Percentiles rank a stretch among this genome's conserved stretches.
These are phyloP conservation scores for Pardalotus punctatus DNA, from an alignment of 2,113 vertebrate genomes.

Conservation along the genomic window DNA sequence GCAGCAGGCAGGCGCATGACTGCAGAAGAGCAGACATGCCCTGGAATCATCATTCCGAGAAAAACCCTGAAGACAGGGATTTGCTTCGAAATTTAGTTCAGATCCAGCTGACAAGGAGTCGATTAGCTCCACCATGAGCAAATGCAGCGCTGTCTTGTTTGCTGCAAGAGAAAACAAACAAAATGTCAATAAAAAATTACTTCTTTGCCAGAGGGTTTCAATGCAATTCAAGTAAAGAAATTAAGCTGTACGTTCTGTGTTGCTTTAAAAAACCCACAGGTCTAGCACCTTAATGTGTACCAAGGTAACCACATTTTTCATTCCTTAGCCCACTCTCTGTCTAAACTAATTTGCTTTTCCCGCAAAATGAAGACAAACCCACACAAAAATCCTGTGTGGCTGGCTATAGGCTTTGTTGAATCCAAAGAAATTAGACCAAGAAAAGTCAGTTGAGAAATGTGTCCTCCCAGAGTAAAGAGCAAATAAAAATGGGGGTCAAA, in stretches of 20 bases:
- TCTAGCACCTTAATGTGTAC: neutral
- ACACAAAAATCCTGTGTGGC: neutral
- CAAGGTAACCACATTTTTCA: neutral
- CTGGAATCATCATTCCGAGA: neutral
- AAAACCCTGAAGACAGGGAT: slow-evolving; percentile 42
- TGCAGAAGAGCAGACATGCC: slow-evolving; percentile 13
- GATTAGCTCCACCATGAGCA: slow-evolving; percentile 50
- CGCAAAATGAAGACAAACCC: neutral
- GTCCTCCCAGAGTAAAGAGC: neutral
- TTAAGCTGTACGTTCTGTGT: neutral
- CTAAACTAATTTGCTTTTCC: slow-evolving; percentile 12
- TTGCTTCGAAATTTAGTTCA: slow-evolving; percentile 45
- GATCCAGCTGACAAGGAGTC: slow-evolving; percentile 59
- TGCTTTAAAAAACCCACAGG: neutral
- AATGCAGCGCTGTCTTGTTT: slow-evolving; percentile 64
- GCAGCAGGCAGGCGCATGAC: neutral
- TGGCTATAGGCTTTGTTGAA: neutral
- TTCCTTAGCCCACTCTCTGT: slow-evolving; percentile 9
- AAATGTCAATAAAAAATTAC: slow-evolving; percentile 59
- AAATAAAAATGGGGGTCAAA: neutral
- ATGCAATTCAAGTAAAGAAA: slow-evolving; percentile 22
- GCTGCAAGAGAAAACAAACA: slow-evolving; percentile 59
- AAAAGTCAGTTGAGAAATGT: neutral
- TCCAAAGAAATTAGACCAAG: neutral
- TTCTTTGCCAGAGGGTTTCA: slow-evolving; percentile 50